Evolutionary conservation across 2,113 vertebrate genomes (phyloP).

Genomic region (Alaudala cheleensis): DNA sequence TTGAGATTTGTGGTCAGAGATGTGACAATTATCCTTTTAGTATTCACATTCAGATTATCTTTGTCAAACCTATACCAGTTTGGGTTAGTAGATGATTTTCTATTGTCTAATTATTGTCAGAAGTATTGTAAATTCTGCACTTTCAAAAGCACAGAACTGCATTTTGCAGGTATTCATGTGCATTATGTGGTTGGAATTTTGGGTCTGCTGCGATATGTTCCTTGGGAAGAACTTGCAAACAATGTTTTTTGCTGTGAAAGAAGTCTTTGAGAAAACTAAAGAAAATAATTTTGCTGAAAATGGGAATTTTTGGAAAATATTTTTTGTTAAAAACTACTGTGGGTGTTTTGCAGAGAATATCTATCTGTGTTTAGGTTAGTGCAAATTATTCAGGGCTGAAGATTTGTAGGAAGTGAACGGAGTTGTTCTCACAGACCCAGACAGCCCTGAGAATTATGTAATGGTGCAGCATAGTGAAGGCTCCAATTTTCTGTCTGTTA

Average conservation of each 20-base stretch:
- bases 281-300: neutral
- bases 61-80: neutral
- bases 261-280: neutral
- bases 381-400: neutral
- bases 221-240: neutral
- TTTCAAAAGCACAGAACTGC: neutral
- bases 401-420: neutral
- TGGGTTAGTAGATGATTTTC: neutral
- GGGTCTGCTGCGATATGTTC: neutral
- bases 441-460: neutral
- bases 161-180: neutral
- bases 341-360: neutral
- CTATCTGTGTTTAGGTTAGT: neutral
- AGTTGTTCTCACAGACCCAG: neutral
- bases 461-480: neutral
- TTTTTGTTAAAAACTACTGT: neutral
- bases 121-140: neutral
- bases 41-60: neutral
- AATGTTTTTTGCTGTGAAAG: neutral
- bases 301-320: neutral
- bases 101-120: neutral
- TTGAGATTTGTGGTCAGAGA: neutral
- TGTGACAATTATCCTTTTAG: neutral
- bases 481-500: neutral
- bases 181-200: neutral